Percentiles rank a stretch among this genome's conserved stretches.
phyloP scores from a whole-genome alignment of 2,113 vertebrate genomes.

The Oreochromis niloticus region DNA sequence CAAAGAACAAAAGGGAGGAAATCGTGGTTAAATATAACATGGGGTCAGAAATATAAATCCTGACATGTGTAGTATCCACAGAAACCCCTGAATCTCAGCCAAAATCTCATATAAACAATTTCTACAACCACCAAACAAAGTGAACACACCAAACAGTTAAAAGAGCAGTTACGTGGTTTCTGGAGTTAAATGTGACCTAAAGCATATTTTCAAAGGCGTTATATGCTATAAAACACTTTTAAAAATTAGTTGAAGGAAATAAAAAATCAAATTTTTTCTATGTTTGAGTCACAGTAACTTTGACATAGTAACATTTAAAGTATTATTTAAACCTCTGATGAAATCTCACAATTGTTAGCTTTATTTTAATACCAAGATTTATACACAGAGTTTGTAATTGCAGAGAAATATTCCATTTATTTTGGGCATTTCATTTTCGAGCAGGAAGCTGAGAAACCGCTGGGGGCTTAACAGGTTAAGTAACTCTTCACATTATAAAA shows the following conservation, averaged over 20 bases:
- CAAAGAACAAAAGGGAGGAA: background rate
- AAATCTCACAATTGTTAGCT: background rate
- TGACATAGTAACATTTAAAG: background rate
- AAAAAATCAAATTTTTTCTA: accelerated
- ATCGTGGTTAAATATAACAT: background rate
- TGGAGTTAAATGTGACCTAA: background rate
- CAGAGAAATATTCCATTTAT: background rate
- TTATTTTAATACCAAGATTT: accelerated
- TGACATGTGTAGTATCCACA: background rate
- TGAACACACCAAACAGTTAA: background rate
- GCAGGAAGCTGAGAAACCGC: background rate
- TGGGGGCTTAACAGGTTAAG: background rate
- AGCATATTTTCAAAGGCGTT: background rate
- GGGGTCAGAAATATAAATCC: background rate
- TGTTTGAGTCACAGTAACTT: background rate
- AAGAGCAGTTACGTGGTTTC: background rate
- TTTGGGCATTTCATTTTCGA: accelerated
- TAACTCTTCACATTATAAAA: background rate
- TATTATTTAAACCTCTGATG: background rate
- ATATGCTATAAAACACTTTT: background rate
- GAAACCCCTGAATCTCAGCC: background rate
- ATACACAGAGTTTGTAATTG: background rate
- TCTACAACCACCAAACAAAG: background rate
- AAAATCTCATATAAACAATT: background rate
- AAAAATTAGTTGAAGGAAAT: background rate